Evolutionary conservation across 2,113 vertebrate species (phyloP), one percentile per base, ranked within the genome.

Genomic region (Baryphthengus martii): DNA sequence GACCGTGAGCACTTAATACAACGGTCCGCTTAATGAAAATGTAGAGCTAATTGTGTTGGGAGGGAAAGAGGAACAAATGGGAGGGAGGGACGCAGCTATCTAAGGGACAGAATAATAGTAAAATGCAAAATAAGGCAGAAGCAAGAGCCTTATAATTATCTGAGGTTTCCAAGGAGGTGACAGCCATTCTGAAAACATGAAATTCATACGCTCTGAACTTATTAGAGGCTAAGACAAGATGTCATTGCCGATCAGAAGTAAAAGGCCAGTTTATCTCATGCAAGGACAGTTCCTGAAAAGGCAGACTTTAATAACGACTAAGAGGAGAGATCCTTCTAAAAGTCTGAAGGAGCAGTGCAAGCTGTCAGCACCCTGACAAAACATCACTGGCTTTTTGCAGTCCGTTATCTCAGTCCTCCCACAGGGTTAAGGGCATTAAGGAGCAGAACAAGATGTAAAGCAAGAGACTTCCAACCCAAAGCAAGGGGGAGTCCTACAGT

Each of bases 211-310:
- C 75, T 77, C 63, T 80, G 62, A 89, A 95, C 90, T 86, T 81
- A 91, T 89, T 94, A 95, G 75, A 94, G 82, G 45, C 67, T n/a
- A 89, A 85, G 76, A 65, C 42, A 92, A 94, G 58, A 92, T 90
- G 68, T 71, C 82, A 96, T 47, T 71, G 80, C 86, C 86, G 63
- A 81, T 92, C 77, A 95, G 78, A 94, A 96, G 65, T 80, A 96
- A 96, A 96, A 94, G 71, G 82, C 77, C 78, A 84, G 76, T 94
- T 94, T 81, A 47, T 80, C 77, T 93, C 79, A 89, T 40, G 35
- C 63, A 91, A 92, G 40, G 80, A 91, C 81, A 71, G 55, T 67
- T 90, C 70, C 63, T 10, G 4, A 89, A 95, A 53, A 42, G 65
- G 9, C 86, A 92, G 65, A 67, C 50, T 90, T 93, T 49, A 91